A percentile compares a stretch with the other conserved stretches of the same genome.
phyloP scores from a whole-genome alignment of 2,797 vertebrate genomes.

The Hoplostethus mediterraneus region DNA sequence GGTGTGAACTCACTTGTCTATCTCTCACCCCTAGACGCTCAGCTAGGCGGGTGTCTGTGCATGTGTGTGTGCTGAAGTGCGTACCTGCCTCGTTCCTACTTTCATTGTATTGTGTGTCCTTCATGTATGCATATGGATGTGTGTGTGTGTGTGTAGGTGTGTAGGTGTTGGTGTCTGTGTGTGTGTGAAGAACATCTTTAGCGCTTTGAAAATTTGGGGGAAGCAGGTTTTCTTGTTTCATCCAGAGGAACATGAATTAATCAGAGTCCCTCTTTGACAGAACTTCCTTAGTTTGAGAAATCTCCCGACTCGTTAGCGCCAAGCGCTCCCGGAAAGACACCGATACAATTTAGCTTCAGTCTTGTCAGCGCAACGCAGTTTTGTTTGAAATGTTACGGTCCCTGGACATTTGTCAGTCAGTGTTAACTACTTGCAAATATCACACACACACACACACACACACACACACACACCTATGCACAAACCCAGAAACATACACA shows the following conservation, averaged over 20 bases:
- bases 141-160: conserved; percentile 10
- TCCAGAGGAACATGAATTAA: conserved; percentile 67
- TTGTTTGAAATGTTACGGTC: conserved; percentile 28
- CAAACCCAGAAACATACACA: conserved; percentile 10
- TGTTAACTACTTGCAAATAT: conserved; percentile 20
- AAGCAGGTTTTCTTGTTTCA: conserved; percentile 62
- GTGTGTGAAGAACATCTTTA: conserved; percentile 32
- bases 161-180: conserved; percentile 29
- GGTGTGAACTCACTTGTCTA: conserved; percentile 18
- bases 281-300: conserved; percentile 53
- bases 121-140: neutral
- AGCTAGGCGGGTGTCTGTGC: neutral
- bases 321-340: conserved; percentile 25
- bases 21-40: conserved; percentile 12
- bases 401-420: conserved; percentile 27
- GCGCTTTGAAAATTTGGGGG: conserved; percentile 47
- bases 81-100: neutral
- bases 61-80: neutral
- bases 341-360: conserved; percentile 38
- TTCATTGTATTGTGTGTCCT: neutral
- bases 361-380: conserved; percentile 26
- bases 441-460: conserved; percentile 16
- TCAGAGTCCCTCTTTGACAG: conserved; percentile 54
- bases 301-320: conserved; percentile 41
- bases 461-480: no score